A percentile compares a stretch with the other conserved stretches of the same genome.
Conservation (phyloP, 2,888 invertebrate genomes). For the Theretra japonica region DNA sequence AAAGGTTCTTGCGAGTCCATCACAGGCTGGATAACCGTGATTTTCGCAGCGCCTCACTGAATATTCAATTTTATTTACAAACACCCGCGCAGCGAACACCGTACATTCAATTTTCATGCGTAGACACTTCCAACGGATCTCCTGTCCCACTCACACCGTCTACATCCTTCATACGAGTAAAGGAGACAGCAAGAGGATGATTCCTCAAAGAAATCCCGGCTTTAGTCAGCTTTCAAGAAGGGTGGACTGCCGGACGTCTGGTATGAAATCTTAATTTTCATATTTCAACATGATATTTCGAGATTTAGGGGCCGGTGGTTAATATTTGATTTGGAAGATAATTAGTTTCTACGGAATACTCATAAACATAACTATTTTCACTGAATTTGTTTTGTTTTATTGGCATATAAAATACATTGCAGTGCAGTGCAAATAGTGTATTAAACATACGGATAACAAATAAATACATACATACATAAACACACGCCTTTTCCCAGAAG, state of each 20-base stretch:
- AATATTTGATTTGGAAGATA: slow-evolving; percentile 14
- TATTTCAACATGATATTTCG: slow-evolving; percentile 50
- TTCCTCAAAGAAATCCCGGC: slow-evolving; percentile 63
- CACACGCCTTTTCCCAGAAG: no score
- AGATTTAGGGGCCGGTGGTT: slow-evolving; percentile 42
- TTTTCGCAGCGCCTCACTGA: slow-evolving; percentile 75
- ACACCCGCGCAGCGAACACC: slow-evolving; percentile 65
- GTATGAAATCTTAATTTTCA: slow-evolving; percentile 62
- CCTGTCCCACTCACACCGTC: slow-evolving; percentile 40
- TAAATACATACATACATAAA: no score
- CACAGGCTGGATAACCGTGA: slow-evolving; percentile 68
- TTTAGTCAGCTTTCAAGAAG: slow-evolving; percentile 50
- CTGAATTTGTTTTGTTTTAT: no score
- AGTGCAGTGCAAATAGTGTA: no score
- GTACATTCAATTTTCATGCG: slow-evolving; percentile 70
- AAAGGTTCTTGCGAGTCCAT: slow-evolving; percentile 51
- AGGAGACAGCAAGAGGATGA: slow-evolving; percentile 49
- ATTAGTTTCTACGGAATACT: slow-evolving; percentile 18
- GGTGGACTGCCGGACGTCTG: slow-evolving; percentile 58
- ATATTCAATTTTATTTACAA: slow-evolving; percentile 83
- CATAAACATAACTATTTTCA: no score
- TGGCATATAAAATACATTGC: no score
- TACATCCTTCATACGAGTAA: slow-evolving; percentile 34
- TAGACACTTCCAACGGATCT: slow-evolving; percentile 37
- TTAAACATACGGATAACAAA: no score